A percentile compares a stretch with the other conserved stretches of the same genome.
Conservation (phyloP, 1,140 invertebrate species). For the Condylostylus longicornis region DNA sequence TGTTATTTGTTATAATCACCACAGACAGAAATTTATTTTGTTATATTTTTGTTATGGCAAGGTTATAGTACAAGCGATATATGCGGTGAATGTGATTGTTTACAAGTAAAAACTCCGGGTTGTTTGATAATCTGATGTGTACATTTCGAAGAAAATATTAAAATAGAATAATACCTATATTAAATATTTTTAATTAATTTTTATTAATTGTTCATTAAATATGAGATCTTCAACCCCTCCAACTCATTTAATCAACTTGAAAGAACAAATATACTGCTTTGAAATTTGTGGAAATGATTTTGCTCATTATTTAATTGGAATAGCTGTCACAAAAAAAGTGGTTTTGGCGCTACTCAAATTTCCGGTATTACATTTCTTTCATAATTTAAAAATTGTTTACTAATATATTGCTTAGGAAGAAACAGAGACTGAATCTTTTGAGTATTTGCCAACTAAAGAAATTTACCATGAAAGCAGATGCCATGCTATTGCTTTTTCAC, state of each 20-base stretch:
- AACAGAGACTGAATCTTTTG: conserved; percentile 16
- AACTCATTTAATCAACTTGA: conserved; percentile 13
- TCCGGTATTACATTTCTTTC: conserved; percentile 12
- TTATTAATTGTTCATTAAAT: too few relatives aligned
- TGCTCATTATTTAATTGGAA: conserved; percentile 21
- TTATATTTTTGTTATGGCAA: too few relatives aligned
- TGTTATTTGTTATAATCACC: too few relatives aligned
- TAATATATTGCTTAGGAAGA: conserved; percentile 16
- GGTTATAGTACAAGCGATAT: too few relatives aligned
- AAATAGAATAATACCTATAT: too few relatives aligned
- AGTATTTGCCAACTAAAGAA: conserved; percentile 23
- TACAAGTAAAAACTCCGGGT: too few relatives aligned
- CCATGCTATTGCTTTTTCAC: conserved; percentile 41
- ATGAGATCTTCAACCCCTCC: conserved; percentile 10
- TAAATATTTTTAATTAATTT: too few relatives aligned
- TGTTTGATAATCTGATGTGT: too few relatives aligned
- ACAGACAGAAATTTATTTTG: too few relatives aligned
- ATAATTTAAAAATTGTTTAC: neutral
- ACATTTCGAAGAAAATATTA: too few relatives aligned
- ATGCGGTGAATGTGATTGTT: too few relatives aligned
- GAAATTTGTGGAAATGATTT: conserved; percentile 24
- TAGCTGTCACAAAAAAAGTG: conserved; percentile 15
- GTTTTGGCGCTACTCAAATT: conserved; percentile 18
- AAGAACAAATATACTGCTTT: conserved; percentile 16
- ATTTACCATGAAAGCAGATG: conserved; percentile 38